phyloP scores from a whole-genome alignment of 2,797 vertebrate genomes.

The Xenopus petersii region DNA sequence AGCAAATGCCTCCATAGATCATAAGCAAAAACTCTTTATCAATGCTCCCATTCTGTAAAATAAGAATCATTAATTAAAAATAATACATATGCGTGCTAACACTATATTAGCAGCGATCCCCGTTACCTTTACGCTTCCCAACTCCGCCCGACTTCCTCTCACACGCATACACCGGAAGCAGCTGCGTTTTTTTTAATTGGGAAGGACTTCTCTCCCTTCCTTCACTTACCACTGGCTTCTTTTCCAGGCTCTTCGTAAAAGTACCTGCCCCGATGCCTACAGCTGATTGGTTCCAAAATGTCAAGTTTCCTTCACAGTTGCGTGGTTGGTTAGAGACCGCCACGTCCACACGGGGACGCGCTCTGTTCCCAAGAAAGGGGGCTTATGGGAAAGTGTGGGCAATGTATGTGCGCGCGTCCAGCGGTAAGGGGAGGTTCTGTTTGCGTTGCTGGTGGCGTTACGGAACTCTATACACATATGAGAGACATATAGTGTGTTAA shows the following conservation, averaged over 20 bases:
- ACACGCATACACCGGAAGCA: slow-evolving; percentile 46
- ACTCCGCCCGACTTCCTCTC: slow-evolving; percentile 35
- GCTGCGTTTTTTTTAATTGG: slow-evolving; percentile 1
- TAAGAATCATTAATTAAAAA: too few relatives aligned
- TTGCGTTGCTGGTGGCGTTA: too few relatives aligned
- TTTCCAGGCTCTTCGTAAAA: background rate
- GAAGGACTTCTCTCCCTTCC: background rate
- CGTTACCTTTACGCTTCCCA: slow-evolving; percentile 23
- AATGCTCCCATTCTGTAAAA: too few relatives aligned
- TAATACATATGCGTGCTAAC: too few relatives aligned
- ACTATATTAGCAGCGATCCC: background rate
- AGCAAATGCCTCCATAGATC: too few relatives aligned
- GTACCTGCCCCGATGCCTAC: background rate
- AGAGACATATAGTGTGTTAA: too few relatives aligned
- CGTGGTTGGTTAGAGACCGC: slow-evolving; percentile 34
- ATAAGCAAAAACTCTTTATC: too few relatives aligned
- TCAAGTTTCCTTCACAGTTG: too few relatives aligned
- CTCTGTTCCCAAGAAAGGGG: background rate
- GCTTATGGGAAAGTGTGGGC: background rate
- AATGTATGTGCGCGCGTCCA: background rate
- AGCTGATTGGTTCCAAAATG: background rate
- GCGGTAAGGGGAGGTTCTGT: background rate
- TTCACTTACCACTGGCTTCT: background rate
- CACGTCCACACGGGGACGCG: slow-evolving; percentile 41
- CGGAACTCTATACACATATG: too few relatives aligned